phyloP scores from a whole-genome alignment of 2,113 vertebrate species.

The Tragelaphus buxtoni region DNA sequence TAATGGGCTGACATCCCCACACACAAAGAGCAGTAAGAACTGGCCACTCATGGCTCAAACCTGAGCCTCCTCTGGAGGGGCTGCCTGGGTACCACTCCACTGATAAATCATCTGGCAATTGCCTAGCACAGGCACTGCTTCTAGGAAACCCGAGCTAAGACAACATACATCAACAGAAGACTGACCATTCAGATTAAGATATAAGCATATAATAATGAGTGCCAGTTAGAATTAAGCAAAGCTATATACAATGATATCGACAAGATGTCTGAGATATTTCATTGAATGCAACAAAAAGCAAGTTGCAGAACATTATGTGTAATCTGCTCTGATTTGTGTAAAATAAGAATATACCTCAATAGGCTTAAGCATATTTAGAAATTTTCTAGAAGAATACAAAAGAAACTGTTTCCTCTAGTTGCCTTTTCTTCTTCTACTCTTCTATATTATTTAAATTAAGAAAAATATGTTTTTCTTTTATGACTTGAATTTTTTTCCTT shows the following conservation, averaged over 20 bases:
- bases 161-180: neutral
- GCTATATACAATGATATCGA: neutral
- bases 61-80: neutral
- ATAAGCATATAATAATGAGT: neutral
- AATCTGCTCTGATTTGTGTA: constrained; percentile 3
- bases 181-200: neutral
- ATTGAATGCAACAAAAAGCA: neutral
- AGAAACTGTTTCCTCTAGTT: neutral
- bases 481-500: neutral
- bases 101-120: neutral
- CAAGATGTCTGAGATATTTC: constrained; percentile 3
- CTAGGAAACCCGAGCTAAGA: neutral
- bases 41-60: neutral
- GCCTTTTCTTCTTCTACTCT: neutral
- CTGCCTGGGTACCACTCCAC: neutral
- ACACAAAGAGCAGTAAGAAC: too few species aligned
- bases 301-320: constrained; percentile 4
- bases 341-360: neutral
- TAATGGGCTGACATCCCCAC: neutral
- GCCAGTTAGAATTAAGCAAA: constrained; percentile 26
- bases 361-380: neutral
- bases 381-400: neutral
- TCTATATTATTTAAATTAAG: neutral
- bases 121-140: neutral
- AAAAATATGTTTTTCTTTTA: neutral